Evolutionary conservation across 2,797 vertebrate species (phyloP), one percentile per base, ranked within the genome.

Genomic region (Crypturellus tataupa): DNA sequence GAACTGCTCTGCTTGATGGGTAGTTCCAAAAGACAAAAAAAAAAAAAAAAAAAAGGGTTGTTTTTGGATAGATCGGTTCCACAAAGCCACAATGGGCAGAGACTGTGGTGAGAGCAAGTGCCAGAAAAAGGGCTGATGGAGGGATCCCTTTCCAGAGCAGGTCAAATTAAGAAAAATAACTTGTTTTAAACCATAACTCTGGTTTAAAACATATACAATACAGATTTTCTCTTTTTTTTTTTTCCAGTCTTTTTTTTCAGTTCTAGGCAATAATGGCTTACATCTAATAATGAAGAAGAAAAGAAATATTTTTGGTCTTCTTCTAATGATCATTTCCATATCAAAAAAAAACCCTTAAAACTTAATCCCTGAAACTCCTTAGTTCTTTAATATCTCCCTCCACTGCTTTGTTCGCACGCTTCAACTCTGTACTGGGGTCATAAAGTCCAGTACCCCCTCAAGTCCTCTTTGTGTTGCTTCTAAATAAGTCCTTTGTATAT

Each of bases 401-500:
- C 19, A 69, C 17, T 33, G n/a, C 18, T 85, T 93, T 92, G 75
- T 92, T 37, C 51, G 23, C 56, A 59, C 24, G 18, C 23, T 90
- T 81, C 37, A 90, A 80, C 58, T 81, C 35, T 37, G 42, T 65
- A n/a, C 64, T 62, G 49, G 76, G 87, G 88, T 95, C 82, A 91
- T n/a, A 46, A 95, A 90, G 83, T 87, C 89, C 73, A 90, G 73
- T 78, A 69, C 44, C 55, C 89, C 93, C 76, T 95, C 86, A 90
- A 92, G 70, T 90, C 56, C 31, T 90, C 91, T 94, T 94, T 95
- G 72, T 96, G 84, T 56, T 64, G 33, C 76, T 95, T 89, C 96
- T 76, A 86, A 95, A 90, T 73, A 89, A 83, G 76, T 69, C 37
- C 59, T 88, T 92, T 93, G 83, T 96, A 88, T 59, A 70, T 82